Conservation (phyloP, 2,888 invertebrate genomes). For the Hypolimnas misippus region DNA sequence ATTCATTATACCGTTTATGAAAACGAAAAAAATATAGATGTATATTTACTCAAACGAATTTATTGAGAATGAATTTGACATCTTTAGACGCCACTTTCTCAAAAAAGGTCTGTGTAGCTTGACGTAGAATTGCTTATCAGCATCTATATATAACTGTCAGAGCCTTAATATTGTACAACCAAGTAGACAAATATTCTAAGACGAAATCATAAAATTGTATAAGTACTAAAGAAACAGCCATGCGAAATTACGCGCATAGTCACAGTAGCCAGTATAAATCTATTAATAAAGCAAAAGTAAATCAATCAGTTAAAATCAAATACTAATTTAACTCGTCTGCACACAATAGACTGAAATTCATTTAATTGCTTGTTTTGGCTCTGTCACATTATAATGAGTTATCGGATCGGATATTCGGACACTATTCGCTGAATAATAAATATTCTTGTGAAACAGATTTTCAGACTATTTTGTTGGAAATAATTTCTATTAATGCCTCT, state of each 20-base stretch:
- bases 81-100: too few species aligned
- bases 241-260: neutral
- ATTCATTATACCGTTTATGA: too few species aligned
- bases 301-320: conserved; percentile 26
- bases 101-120: too few species aligned
- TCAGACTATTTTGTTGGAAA: neutral
- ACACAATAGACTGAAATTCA: conserved; percentile 18
- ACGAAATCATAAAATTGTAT: too few species aligned
- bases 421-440: conserved; percentile 17
- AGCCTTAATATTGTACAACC: too few species aligned
- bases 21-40: too few species aligned
- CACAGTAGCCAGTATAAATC: neutral
- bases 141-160: too few species aligned
- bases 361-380: conserved; percentile 22
- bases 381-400: conserved; percentile 22
- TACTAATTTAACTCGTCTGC: conserved; percentile 18
- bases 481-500: neutral
- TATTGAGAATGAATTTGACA: too few species aligned
- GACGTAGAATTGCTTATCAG: too few species aligned
- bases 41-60: too few species aligned
- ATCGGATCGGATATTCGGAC: conserved; percentile 17
- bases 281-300: conserved; percentile 3
- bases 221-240: too few species aligned
- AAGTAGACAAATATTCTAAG: too few species aligned
- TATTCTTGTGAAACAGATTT: conserved; percentile 8